These are phyloP conservation scores for Nothocercus nigrocapillus DNA, from an alignment of 2,113 vertebrate species.

Conservation along the genomic window DNA sequence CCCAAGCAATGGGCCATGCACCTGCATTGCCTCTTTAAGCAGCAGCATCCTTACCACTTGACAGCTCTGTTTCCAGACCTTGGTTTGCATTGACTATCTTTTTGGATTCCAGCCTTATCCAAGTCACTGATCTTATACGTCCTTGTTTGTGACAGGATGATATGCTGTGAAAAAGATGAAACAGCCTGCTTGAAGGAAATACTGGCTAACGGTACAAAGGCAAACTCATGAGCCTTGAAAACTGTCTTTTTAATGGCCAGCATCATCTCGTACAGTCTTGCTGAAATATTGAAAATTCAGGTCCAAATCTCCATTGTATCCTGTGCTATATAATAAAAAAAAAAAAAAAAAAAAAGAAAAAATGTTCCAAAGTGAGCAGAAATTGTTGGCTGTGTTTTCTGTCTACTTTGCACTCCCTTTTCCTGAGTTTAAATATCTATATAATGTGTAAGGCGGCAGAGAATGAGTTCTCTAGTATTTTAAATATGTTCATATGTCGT, in stretches of 20 bases:
- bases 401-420: not conserved
- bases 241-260: not conserved
- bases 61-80: not conserved
- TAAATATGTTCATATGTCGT: not conserved
- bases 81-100: not conserved
- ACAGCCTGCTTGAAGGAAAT: not conserved
- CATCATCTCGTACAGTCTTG: not conserved
- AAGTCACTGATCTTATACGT: not conserved
- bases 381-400: not conserved
- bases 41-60: not conserved
- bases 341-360: not conserved
- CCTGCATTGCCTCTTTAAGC: not conserved
- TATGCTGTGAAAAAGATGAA: not conserved
- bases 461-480: not conserved
- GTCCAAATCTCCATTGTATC: not conserved
- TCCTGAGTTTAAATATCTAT: not conserved
- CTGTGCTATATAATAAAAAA: not conserved
- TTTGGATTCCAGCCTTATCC: not conserved
- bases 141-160: not conserved
- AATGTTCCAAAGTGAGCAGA: not conserved
- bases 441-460: not conserved
- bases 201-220: not conserved
- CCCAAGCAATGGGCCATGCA: rapidly evolving
- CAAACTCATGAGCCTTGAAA: not conserved
- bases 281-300: not conserved